Percentiles rank a stretch among this genome's conserved stretches.
phyloP scores from a whole-genome alignment of 2,797 vertebrate genomes.

The Pempheris klunzingeri region DNA sequence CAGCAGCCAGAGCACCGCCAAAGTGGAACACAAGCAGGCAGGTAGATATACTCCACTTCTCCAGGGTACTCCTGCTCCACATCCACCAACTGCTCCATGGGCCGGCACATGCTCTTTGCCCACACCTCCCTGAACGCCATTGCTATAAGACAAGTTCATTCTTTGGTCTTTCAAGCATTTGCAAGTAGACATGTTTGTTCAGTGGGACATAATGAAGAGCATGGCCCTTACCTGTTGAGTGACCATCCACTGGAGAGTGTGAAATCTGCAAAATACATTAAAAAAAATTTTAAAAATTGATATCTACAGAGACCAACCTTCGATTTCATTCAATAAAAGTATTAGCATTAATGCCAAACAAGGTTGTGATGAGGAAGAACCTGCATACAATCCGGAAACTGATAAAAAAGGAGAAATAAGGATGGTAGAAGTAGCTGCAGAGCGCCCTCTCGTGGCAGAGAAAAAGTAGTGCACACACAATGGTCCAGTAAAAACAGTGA shows the following conservation, averaged over 20 bases:
- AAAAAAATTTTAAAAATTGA: not conserved
- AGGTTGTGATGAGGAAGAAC: not conserved
- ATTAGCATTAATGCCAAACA: not conserved
- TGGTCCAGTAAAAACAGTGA: constrained; percentile 26
- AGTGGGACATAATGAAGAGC: not conserved
- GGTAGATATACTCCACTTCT: constrained; percentile 86
- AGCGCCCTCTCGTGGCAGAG: constrained; percentile 52
- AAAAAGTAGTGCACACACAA: not conserved
- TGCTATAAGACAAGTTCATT: constrained; percentile 70
- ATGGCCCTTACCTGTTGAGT: constrained; percentile 55
- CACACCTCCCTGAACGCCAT: constrained; percentile 88
- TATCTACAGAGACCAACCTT: not conserved
- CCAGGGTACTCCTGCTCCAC: constrained; percentile 87
- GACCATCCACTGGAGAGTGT: constrained; percentile 2
- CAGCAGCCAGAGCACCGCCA: constrained; percentile 91
- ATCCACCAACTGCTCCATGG: constrained; percentile 89
- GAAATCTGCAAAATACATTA: constrained; percentile 54
- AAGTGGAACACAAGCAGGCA: constrained; percentile 89
- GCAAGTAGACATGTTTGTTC: not conserved
- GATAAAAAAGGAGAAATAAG: not conserved
- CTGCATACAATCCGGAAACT: not conserved
- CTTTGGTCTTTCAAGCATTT: not conserved
- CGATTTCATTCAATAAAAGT: accelerated
- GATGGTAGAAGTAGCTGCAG: not conserved
- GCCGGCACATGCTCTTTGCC: constrained; percentile 87